Evolutionary conservation across 2,888 invertebrate genomes (phyloP).

Genomic region (Atherix ibis): DNA sequence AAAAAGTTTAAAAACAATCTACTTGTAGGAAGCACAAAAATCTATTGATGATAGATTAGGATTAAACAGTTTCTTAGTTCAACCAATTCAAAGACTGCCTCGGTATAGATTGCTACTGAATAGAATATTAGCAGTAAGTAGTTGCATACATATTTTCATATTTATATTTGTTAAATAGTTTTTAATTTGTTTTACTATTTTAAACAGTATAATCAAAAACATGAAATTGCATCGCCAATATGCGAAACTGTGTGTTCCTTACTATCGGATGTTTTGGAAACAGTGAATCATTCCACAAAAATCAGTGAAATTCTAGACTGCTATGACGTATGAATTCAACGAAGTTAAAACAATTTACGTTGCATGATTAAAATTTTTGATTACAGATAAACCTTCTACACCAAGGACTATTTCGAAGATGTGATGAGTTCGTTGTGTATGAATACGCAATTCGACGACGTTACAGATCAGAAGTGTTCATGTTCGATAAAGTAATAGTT

Average conservation of each 20-base stretch:
- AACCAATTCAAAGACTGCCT: slow-evolving; percentile 31
- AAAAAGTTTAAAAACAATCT: no score
- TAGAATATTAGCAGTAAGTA: slow-evolving; percentile 26
- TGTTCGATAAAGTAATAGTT: slow-evolving; percentile 31
- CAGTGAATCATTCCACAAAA: slow-evolving; percentile 30
- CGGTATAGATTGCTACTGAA: slow-evolving; percentile 28
- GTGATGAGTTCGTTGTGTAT: slow-evolving; percentile 24
- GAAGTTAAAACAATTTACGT: no score
- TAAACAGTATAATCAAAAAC: background rate
- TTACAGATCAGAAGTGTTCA: slow-evolving; percentile 28
- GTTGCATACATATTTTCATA: background rate
- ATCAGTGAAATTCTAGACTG: slow-evolving; percentile 30
- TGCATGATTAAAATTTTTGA: slow-evolving; percentile 1
- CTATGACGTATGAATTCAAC: slow-evolving; percentile 20
- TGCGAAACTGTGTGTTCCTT: background rate
- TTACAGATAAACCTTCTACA: slow-evolving; percentile 28
- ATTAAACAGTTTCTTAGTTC: slow-evolving; percentile 30
- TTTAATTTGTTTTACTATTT: background rate
- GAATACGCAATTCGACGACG: slow-evolving; percentile 24
- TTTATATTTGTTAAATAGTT: background rate
- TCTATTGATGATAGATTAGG: slow-evolving; percentile 30
- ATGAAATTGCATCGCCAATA: background rate
- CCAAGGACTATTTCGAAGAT: slow-evolving; percentile 31
- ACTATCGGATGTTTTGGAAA: slow-evolving; percentile 14
- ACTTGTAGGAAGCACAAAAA: slow-evolving; percentile 27